Conservation (phyloP, 2,113 vertebrate species). For the Geococcyx californianus region DNA sequence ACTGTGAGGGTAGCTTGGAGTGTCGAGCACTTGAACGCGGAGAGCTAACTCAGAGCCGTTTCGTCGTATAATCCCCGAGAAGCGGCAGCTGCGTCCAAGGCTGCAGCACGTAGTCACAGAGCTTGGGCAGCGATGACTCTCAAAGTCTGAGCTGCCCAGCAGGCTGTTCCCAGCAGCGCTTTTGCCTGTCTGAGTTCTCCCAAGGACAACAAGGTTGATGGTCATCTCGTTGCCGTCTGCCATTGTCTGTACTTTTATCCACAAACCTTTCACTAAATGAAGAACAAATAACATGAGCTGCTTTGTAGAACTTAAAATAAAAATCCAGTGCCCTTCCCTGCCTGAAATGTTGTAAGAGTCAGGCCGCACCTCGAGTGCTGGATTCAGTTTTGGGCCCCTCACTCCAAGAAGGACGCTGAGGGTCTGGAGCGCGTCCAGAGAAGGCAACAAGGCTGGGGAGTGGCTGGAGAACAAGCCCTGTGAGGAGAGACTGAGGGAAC, state of each 20-base stretch:
- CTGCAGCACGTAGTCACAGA: constrained; percentile 67
- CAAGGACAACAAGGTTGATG: constrained; percentile 82
- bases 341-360: not conserved
- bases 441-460: no score
- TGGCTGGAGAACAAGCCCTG: no score
- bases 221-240: constrained; percentile 35
- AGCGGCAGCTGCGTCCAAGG: constrained; percentile 54
- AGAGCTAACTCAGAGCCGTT: constrained; percentile 72
- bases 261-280: not conserved
- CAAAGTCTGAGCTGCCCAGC: constrained; percentile 81
- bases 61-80: constrained; percentile 58
- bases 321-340: not conserved
- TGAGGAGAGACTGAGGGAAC: no score
- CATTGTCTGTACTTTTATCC: not conserved
- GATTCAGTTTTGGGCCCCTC: no score
- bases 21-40: constrained; percentile 78
- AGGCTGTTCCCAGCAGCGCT: constrained; percentile 84
- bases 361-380: no score
- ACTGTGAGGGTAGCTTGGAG: constrained; percentile 75
- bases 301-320: not conserved
- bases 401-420: no score
- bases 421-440: no score
- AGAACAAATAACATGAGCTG: not conserved
- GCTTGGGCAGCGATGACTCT: constrained; percentile 53
- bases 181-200: constrained; percentile 81